Evolutionary conservation across 2,888 invertebrate genomes (phyloP).

Genomic region (Alcis repandata): DNA sequence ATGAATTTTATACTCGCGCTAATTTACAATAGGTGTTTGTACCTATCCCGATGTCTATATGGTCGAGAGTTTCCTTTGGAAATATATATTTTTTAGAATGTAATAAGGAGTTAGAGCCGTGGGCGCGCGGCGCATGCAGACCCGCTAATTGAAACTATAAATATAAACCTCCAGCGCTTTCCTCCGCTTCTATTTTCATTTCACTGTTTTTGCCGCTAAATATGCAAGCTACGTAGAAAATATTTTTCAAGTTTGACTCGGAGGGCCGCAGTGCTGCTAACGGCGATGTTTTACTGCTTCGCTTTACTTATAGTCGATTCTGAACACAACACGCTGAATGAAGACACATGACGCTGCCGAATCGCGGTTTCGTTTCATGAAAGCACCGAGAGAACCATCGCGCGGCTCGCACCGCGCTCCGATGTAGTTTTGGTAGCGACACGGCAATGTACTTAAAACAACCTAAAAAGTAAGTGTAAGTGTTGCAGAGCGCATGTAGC

Average conservation of each 20-base stretch:
- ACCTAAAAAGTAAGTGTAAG: constrained; percentile 68
- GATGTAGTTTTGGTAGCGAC: constrained; percentile 56
- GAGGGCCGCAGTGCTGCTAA: constrained; percentile 40
- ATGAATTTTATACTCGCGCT: constrained; percentile 70
- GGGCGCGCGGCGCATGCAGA: constrained; percentile 67
- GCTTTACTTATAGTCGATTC: constrained; percentile 52
- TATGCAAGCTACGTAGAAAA: constrained; percentile 54
- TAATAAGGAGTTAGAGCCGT: constrained; percentile 60
- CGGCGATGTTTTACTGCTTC: constrained; percentile 46
- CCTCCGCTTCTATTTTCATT: constrained; percentile 67
- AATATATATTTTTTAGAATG: constrained; percentile 50
- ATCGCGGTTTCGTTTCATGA: constrained; percentile 32
- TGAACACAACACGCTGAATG: constrained; percentile 53
- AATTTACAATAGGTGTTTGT: constrained; percentile 62
- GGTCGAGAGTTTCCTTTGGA: constrained; percentile 48
- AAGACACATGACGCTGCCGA: constrained; percentile 58
- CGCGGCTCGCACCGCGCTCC: constrained; percentile 51
- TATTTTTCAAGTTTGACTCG: constrained; percentile 52
- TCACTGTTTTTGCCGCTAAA: constrained; percentile 59
- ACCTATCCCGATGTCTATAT: constrained; percentile 47
- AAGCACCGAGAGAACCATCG: constrained; percentile 40
- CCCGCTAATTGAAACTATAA: constrained; percentile 84
- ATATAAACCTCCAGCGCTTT: constrained; percentile 75
- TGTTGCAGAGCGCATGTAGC: constrained; percentile 61
- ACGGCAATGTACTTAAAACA: constrained; percentile 73